Evolutionary conservation across 53 echinoderm and acorn worm genomes (phyloP).

Genomic region (Zoroaster sp.): DNA sequence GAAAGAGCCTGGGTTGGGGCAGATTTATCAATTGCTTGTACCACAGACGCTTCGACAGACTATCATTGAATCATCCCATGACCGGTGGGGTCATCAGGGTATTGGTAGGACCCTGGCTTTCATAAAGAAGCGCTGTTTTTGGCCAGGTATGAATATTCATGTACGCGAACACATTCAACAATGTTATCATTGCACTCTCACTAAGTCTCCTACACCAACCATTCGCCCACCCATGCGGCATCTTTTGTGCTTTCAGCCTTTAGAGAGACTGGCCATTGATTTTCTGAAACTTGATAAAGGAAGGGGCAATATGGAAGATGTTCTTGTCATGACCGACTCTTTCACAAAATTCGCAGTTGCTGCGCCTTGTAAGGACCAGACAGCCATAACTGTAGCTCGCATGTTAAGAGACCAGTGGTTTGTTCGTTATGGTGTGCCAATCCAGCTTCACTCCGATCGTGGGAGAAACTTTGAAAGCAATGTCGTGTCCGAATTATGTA

Average conservation of each 20-base stretch:
- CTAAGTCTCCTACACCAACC: conserved; percentile 44
- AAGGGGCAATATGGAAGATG: conserved; percentile 57
- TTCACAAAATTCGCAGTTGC: conserved; percentile 78
- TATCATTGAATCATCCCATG: conserved; percentile 56
- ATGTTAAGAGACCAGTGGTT: conserved; percentile 70
- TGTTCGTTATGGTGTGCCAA: conserved; percentile 70
- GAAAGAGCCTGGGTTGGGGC: neutral
- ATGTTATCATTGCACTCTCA: conserved; percentile 54
- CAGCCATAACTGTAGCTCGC: conserved; percentile 71
- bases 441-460: conserved; percentile 71
- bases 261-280: conserved; percentile 69
- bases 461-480: conserved; percentile 73
- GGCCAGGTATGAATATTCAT: conserved; percentile 67
- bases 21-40: conserved; percentile 46
- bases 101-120: conserved; percentile 44
- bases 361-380: conserved; percentile 64
- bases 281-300: conserved; percentile 58
- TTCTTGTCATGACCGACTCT: conserved; percentile 65
- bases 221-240: conserved; percentile 31
- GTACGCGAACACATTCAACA: conserved; percentile 38
- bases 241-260: conserved; percentile 42
- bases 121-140: conserved; percentile 53
- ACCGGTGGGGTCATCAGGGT: conserved; percentile 67
- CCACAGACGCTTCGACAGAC: conserved; percentile 41
- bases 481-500: conserved; percentile 52